These are phyloP conservation scores for Chrysomallon squamiferum DNA, from an alignment of 1,140 invertebrate genomes.

Conservation along the genomic window DNA sequence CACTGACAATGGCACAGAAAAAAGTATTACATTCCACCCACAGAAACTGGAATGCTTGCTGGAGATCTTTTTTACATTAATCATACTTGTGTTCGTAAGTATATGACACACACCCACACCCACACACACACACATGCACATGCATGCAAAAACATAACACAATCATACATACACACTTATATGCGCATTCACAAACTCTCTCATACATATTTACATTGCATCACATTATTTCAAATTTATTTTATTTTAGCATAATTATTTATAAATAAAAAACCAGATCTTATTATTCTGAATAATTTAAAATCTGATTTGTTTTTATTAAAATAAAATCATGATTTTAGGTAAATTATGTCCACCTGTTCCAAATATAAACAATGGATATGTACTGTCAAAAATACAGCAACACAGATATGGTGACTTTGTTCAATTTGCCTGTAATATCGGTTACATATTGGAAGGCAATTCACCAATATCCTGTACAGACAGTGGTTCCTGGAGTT, in stretches of 20 bases:
- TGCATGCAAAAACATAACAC: too few relatives aligned
- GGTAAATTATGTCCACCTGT: neutral
- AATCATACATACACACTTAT: too few relatives aligned
- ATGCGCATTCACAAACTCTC: too few relatives aligned
- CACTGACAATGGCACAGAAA: slow-evolving; percentile 7
- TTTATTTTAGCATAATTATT: too few relatives aligned
- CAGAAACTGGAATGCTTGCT: slow-evolving; percentile 4
- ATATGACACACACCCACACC: too few relatives aligned
- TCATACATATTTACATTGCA: too few relatives aligned
- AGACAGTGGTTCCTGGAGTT: slow-evolving; percentile 89
- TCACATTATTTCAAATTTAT: too few relatives aligned
- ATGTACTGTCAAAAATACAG: slow-evolving; percentile 81
- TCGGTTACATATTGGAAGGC: slow-evolving; percentile 91
- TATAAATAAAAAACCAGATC: too few relatives aligned
- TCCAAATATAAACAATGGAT: slow-evolving; percentile 71
- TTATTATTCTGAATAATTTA: too few relatives aligned
- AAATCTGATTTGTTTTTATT: too few relatives aligned
- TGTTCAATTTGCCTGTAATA: slow-evolving; percentile 91
- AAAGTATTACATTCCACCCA: neutral
- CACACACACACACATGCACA: too few relatives aligned
- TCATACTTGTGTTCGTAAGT: slow-evolving; percentile 26
- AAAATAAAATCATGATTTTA: neutral
- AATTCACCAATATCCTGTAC: slow-evolving; percentile 84
- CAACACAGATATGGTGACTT: slow-evolving; percentile 89
- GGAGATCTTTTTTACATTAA: slow-evolving; percentile 15